These are phyloP conservation scores for Phalacrocorax aristotelis DNA, from an alignment of 2,113 vertebrate species.

Conservation along the genomic window DNA sequence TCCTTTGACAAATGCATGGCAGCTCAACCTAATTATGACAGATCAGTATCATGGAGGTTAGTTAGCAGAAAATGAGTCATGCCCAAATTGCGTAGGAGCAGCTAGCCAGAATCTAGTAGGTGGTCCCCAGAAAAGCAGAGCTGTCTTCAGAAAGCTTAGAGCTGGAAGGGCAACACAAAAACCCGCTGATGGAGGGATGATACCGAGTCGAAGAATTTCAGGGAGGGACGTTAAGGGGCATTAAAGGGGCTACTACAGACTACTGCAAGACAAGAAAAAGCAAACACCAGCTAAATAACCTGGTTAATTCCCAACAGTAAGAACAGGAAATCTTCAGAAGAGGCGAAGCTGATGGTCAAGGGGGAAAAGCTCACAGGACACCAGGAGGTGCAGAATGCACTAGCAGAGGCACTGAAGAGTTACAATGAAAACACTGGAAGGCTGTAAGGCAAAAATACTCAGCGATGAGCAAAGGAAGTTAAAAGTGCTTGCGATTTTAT, in stretches of 20 bases:
- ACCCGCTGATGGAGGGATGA: not conserved
- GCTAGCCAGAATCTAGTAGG: not conserved
- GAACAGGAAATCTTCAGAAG: not conserved
- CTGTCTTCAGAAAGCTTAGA: not conserved
- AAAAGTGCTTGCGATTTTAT: not conserved
- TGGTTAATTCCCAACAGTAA: not conserved
- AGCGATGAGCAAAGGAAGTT: not conserved
- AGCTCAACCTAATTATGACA: not conserved
- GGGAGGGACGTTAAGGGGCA: not conserved
- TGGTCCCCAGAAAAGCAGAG: conserved; percentile 10
- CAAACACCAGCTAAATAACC: not conserved
- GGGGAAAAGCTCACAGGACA: not conserved
- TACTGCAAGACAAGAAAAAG: not conserved
- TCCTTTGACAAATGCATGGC: not conserved
- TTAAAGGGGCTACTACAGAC: not conserved
- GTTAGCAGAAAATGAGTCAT: conserved; percentile 39
- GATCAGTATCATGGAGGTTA: not conserved
- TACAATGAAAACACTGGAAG: not conserved
- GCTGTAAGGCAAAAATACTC: not conserved
- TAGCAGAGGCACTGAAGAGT: not conserved
- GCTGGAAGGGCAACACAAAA: not conserved
- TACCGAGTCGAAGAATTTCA: not conserved
- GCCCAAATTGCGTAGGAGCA: not conserved
- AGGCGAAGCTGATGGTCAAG: not conserved
- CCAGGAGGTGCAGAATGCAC: not conserved